Evolutionary conservation across 1,140 invertebrate genomes (phyloP), one percentile per base, ranked within the genome.

Genomic region (Cardiocondyla obscurior): DNA sequence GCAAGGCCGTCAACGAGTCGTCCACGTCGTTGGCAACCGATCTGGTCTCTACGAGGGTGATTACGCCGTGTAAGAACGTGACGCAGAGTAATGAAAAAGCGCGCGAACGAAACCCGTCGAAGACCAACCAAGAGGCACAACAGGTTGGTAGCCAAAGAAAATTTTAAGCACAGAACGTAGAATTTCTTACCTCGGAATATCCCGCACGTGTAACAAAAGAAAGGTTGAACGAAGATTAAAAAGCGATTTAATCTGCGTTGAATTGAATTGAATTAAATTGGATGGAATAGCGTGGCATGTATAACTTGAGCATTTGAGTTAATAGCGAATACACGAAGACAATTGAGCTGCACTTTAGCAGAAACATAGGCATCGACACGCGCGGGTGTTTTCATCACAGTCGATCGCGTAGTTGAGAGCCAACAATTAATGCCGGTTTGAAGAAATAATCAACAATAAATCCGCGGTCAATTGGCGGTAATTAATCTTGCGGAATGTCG

Each of bases 121-220:
- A 36, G 1, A 39, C 25, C 42, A 82, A 55, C 3, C 69, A 10
- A 42, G 64, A 28, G 64, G 76, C 55, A 67, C 49, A 55, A 58
- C 79, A 87, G 82, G 84, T 87, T 82, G 46, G 85, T 86, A 39
- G 7, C 1, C n/a, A 42, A 5, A n/a, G 14, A 46, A 30, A 16
- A 22, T 72, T 62, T 5, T 42, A 19, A 0, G 25, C 36, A 42
- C 44, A 12, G 46, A 51, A 33, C 16, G 6, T 14, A 4, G 14
- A 4, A 8, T 58, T 14, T 14, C 19, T 42, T 6, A 16, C 22
- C 22, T 8, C n/a, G 28, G 5, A 3, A 42, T 0, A 44, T 16
- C n/a, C 3, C 22, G 10, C 7, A 28, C n/a, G 16, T 7, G 30
- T 12, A 55, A 33, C 0, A 5, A 16, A 19, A 39, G 30, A 25